Percentiles rank a stretch among this genome's conserved stretches.
These are phyloP conservation scores for Paracyclopina nana DNA, from an alignment of 1,140 invertebrate species.

Conservation along the genomic window DNA sequence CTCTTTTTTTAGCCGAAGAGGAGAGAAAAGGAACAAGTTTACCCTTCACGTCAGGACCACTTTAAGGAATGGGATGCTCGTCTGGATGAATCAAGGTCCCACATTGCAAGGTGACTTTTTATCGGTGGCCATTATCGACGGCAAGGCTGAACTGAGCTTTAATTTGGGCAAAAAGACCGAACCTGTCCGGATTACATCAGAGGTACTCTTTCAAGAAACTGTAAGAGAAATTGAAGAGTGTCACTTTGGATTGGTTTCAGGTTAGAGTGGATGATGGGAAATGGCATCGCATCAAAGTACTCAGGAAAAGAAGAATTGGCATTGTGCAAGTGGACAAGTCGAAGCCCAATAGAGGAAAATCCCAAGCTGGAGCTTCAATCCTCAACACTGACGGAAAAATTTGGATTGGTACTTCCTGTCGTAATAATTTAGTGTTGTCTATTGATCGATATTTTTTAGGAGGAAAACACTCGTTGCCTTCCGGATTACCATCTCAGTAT, in stretches of 20 bases:
- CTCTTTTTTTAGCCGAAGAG: slow-evolving; percentile 30
- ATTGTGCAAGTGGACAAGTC: slow-evolving; percentile 45
- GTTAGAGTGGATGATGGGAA: slow-evolving; percentile 44
- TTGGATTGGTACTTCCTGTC: slow-evolving; percentile 42
- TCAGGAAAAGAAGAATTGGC: slow-evolving; percentile 42
- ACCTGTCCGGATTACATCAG: slow-evolving; percentile 34
- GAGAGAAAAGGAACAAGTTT: slow-evolving; percentile 44
- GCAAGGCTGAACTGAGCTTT: slow-evolving; percentile 38
- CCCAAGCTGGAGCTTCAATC: slow-evolving; percentile 39
- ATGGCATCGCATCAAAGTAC: slow-evolving; percentile 46
- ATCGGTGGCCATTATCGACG: slow-evolving; percentile 37
- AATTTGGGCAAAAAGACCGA: slow-evolving; percentile 38
- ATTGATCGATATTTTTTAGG: slow-evolving; percentile 23
- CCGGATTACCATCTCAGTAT: slow-evolving; percentile 35
- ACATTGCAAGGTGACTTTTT: slow-evolving; percentile 34
- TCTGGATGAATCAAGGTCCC: slow-evolving; percentile 42
- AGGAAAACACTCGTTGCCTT: slow-evolving; percentile 33
- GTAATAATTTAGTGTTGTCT: background rate
- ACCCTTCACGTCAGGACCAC: slow-evolving; percentile 46
- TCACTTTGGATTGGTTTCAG: slow-evolving; percentile 23
- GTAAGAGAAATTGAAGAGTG: background rate
- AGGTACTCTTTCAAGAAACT: slow-evolving; percentile 22
- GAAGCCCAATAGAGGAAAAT: slow-evolving; percentile 36
- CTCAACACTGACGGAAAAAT: slow-evolving; percentile 49
- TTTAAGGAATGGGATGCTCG: slow-evolving; percentile 38